phyloP scores from a whole-genome alignment of 2,888 invertebrate species.

The Phortica magna region DNA sequence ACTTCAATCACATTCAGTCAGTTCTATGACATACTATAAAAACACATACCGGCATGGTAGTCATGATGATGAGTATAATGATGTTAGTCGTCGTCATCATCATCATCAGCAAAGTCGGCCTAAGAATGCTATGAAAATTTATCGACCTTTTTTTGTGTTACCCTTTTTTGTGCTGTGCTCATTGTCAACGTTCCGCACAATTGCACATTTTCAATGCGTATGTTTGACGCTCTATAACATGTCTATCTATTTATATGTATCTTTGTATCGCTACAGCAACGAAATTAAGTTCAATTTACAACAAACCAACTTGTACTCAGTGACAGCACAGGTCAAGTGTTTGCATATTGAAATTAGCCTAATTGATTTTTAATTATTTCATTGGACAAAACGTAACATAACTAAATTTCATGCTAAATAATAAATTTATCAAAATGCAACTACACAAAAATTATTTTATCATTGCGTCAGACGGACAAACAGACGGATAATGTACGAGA shows the following conservation, averaged over 20 bases:
- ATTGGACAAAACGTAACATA: neutral
- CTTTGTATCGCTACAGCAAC: neutral
- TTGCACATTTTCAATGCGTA: slow-evolving; percentile 31
- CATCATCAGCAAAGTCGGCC: no score
- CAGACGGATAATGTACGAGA: neutral
- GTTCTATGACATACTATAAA: neutral
- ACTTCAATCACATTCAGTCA: no score
- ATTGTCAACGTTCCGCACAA: slow-evolving; percentile 15
- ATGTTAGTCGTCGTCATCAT: no score
- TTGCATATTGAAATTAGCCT: neutral
- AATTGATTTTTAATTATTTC: neutral
- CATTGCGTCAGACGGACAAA: neutral
- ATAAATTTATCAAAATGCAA: slow-evolving; percentile 13
- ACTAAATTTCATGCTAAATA: slow-evolving; percentile 19
- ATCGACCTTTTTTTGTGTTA: neutral
- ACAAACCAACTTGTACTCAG: no score
- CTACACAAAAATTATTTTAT: slow-evolving; percentile 17
- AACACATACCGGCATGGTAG: neutral
- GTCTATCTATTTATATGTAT: neutral
- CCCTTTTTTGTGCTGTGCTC: neutral
- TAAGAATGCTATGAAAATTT: neutral
- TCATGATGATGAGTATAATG: neutral
- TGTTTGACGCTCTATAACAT: neutral
- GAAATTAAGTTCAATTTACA: no score
- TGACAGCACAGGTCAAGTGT: neutral